These are phyloP conservation scores for Polyploca ridens DNA, from an alignment of 2,888 invertebrate species.

Conservation along the genomic window DNA sequence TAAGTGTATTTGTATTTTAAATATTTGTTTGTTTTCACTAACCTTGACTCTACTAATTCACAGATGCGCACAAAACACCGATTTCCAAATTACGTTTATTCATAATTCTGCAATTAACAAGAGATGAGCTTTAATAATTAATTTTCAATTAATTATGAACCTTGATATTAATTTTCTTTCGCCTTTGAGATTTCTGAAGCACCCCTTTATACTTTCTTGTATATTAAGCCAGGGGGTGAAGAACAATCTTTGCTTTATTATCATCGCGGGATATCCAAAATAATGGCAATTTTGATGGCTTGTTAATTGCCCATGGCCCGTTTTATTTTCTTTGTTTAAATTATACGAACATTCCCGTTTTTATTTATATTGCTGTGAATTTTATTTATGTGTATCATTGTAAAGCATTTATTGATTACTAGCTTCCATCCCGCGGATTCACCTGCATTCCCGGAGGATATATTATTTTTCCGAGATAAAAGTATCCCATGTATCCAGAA, in stretches of 20 bases:
- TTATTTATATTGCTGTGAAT: neutral
- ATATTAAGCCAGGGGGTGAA: constrained; percentile 1
- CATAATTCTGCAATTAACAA: constrained; percentile 7
- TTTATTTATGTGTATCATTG: neutral
- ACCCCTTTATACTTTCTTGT: constrained; percentile 1
- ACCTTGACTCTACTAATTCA: neutral
- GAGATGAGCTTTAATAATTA: constrained; percentile 32
- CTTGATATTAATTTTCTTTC: constrained; percentile 34
- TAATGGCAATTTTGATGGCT: constrained; percentile 13
- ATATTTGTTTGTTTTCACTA: neutral
- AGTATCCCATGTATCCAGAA: too few relatives aligned
- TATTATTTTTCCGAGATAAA: too few relatives aligned
- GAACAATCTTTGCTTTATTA: constrained; percentile 11
- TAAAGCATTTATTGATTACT: neutral
- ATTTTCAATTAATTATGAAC: constrained; percentile 43
- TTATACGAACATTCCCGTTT: neutral
- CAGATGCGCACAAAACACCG: neutral
- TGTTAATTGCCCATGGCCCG: constrained; percentile 10
- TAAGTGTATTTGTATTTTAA: too few relatives aligned
- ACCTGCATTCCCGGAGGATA: too few relatives aligned
- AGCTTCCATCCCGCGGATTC: too few relatives aligned
- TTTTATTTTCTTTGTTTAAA: neutral
- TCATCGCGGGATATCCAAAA: constrained; percentile 11
- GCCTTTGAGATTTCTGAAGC: constrained; percentile 31
- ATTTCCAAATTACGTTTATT: neutral